Evolutionary conservation across 1,140 invertebrate genomes (phyloP), one percentile per base, ranked within the genome.

Genomic region (Drosophila nasuta): DNA sequence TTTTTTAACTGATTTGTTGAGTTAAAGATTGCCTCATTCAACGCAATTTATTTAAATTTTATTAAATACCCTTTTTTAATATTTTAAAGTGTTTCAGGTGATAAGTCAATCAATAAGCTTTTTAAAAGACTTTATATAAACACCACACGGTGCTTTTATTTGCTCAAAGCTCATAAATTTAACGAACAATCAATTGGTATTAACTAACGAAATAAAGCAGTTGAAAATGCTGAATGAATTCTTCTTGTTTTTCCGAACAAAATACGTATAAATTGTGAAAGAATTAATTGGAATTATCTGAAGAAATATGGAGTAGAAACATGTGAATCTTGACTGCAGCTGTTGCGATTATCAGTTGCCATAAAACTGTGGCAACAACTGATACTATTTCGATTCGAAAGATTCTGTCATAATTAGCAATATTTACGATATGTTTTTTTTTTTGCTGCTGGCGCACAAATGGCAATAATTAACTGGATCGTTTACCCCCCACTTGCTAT

Each of bases 401-500:
- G 5, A 17, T 41, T 57, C 7, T 57, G 54, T 10, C 54, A 57
- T 20, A 57, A 57, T 57, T 41, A 17, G 35, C 15, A 11, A n/a
- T 57, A 57, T 57, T 57, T 57, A 43, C 11, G 17, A n/a, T 57
- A 17, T 20, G 15, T 17, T 20, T 57, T 41, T 41, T 41, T 38
- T 38, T 10, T 38, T 8, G 7, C 35, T 25, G 35, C 35, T 38
- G 7, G 35, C 35, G 49, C 25, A 1, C 30, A 11, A 57, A 17
- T 56, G 30, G 15, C 52, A 56, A 1, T 25, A 57, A 57, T 41
- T 57, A 41, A 20, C 10, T 2, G 10, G 15, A 20, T 41, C 54
- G 15, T 17, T 3, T 56, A 38, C 52, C 54, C 54, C 54, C 54
- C 33, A n/a, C 41, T 43, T 11, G 54, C 15, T 41, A 57, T 57